These are phyloP conservation scores for Dryas iulia DNA, from an alignment of 1,140 invertebrate genomes.

Conservation along the genomic window DNA sequence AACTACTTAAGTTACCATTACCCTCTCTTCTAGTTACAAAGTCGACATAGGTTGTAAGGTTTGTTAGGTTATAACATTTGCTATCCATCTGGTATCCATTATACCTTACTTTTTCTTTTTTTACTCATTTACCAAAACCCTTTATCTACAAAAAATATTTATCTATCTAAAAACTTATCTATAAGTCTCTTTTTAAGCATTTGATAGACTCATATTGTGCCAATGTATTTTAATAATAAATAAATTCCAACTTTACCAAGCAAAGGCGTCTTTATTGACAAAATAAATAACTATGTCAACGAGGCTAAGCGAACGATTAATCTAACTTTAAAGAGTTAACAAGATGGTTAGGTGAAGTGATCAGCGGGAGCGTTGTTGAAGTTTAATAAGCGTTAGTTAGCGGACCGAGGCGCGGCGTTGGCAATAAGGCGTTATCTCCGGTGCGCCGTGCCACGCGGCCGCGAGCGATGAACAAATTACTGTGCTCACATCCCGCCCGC, in stretches of 20 bases:
- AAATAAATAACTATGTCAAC: constrained; percentile 58
- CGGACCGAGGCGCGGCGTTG: constrained; percentile 55
- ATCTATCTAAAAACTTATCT: too few relatives aligned
- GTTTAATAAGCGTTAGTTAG: constrained; percentile 79
- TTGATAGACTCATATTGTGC: too few relatives aligned
- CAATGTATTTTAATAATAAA: too few relatives aligned
- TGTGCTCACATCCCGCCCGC: constrained; percentile 40
- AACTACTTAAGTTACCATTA: background rate
- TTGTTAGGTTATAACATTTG: too few relatives aligned
- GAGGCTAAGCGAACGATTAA: constrained; percentile 66
- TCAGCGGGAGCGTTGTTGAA: constrained; percentile 74
- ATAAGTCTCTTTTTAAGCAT: too few relatives aligned
- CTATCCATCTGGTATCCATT: too few relatives aligned
- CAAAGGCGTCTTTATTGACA: constrained; percentile 41
- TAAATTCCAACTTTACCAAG: background rate
- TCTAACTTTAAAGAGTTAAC: constrained; percentile 78
- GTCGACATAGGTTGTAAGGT: background rate
- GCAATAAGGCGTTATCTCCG: constrained; percentile 76
- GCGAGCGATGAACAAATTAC: constrained; percentile 55
- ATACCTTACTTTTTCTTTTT: too few relatives aligned
- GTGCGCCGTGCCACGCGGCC: constrained; percentile 39
- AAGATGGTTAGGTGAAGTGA: constrained; percentile 77
- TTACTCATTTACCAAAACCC: too few relatives aligned
- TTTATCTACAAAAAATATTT: too few relatives aligned
- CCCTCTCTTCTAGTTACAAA: background rate